A percentile compares a stretch with the other conserved stretches of the same genome.
phyloP scores from a whole-genome alignment of 2,113 vertebrate genomes.

The Bos javanicus region DNA sequence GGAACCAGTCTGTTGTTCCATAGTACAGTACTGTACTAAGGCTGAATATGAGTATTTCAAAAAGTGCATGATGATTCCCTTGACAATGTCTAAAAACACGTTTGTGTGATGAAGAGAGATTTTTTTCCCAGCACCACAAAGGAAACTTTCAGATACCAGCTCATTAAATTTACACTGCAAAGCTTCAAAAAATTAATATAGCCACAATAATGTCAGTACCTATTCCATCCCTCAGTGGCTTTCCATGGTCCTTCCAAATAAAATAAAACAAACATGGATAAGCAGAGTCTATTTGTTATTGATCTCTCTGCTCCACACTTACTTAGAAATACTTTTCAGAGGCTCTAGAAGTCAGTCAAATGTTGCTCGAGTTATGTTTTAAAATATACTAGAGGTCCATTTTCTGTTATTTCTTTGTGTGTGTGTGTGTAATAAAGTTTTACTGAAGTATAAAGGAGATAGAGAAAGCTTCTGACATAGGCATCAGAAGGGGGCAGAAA shows the following conservation, averaged over 20 bases:
- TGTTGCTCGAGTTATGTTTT: background rate
- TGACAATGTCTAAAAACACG: background rate
- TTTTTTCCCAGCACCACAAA: background rate
- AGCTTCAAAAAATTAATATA: background rate
- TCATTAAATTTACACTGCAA: background rate
- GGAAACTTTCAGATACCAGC: background rate
- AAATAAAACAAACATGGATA: background rate
- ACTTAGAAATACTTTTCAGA: constrained; percentile 13
- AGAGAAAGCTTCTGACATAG: too few relatives aligned
- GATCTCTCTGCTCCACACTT: constrained; percentile 8
- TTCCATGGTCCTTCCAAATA: background rate
- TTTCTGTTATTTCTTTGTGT: background rate
- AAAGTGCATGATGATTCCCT: background rate
- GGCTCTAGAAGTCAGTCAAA: background rate
- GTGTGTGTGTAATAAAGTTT: too few relatives aligned
- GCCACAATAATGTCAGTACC: background rate
- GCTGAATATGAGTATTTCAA: background rate
- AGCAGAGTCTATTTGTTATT: background rate
- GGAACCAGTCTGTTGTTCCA: too few relatives aligned
- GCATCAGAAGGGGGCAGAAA: too few relatives aligned
- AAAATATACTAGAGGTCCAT: background rate
- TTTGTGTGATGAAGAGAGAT: background rate
- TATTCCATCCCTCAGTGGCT: background rate
- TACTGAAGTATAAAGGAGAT: too few relatives aligned
- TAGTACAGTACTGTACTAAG: background rate